Percentiles rank a stretch among this genome's conserved stretches.
These are phyloP conservation scores for Pangasius larnaudii DNA, from an alignment of 2,797 vertebrate species.

Conservation along the genomic window DNA sequence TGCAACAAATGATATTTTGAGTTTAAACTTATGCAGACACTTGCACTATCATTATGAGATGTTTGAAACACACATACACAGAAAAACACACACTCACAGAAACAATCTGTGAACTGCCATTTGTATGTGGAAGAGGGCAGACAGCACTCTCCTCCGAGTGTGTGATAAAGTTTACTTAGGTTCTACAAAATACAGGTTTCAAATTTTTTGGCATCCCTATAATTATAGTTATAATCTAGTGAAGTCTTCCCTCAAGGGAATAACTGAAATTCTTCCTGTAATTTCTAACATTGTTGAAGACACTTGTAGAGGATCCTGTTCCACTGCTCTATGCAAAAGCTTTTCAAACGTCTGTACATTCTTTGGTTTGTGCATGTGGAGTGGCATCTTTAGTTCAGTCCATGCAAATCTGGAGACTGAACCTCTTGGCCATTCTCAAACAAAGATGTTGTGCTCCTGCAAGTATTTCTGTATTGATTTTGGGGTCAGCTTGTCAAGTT, in stretches of 20 bases:
- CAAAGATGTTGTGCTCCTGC: neutral
- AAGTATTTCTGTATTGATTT: neutral
- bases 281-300: neutral
- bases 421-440: neutral
- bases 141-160: neutral
- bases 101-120: neutral
- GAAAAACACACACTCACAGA: neutral
- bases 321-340: neutral
- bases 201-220: neutral
- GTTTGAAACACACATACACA: neutral
- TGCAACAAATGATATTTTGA: neutral
- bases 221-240: neutral
- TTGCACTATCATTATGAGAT: neutral
- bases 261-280: neutral
- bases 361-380: neutral
- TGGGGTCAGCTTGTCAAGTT: neutral
- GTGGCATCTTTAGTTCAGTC: neutral
- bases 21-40: neutral
- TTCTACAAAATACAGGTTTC: neutral
- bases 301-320: neutral
- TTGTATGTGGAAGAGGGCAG: neutral
- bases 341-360: neutral
- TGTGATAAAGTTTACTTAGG: neutral
- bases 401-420: neutral
- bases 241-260: neutral